Conservation (phyloP, 1,140 invertebrate genomes). For the Asbolus verrucosus region DNA sequence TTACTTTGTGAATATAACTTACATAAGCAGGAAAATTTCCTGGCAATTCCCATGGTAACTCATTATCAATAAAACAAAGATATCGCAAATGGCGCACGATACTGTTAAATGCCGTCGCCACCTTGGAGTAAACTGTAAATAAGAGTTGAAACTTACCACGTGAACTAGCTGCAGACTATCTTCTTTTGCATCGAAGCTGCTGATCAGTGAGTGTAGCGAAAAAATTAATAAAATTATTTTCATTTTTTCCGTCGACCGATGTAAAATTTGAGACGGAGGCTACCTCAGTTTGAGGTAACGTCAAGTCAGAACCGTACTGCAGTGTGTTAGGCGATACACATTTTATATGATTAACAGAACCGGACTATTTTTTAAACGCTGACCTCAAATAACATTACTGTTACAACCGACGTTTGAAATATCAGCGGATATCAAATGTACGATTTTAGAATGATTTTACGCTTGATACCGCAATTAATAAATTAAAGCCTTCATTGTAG, state of each 20-base stretch:
- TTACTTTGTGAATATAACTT: no score
- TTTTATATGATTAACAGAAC: slow-evolving; percentile 29
- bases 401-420: background rate
- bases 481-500: no score
- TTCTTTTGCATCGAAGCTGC: background rate
- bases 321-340: background rate
- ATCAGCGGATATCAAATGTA: slow-evolving; percentile 29
- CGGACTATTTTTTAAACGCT: slow-evolving; percentile 23
- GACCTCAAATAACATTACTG: slow-evolving; percentile 24
- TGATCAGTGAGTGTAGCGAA: background rate
- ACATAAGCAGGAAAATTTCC: no score
- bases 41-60: no score
- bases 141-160: slow-evolving; percentile 1
- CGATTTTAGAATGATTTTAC: background rate
- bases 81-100: no score
- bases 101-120: no score
- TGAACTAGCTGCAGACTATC: slow-evolving; percentile 14
- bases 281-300: slow-evolving; percentile 19
- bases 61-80: no score
- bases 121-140: no score
- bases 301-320: slow-evolving; percentile 23
- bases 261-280: no score
- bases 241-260: no score
- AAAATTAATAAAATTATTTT: slow-evolving; percentile 1
- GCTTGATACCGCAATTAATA: background rate